These are phyloP conservation scores for Nothura maculosa DNA, from an alignment of 2,797 vertebrate species.

Conservation along the genomic window DNA sequence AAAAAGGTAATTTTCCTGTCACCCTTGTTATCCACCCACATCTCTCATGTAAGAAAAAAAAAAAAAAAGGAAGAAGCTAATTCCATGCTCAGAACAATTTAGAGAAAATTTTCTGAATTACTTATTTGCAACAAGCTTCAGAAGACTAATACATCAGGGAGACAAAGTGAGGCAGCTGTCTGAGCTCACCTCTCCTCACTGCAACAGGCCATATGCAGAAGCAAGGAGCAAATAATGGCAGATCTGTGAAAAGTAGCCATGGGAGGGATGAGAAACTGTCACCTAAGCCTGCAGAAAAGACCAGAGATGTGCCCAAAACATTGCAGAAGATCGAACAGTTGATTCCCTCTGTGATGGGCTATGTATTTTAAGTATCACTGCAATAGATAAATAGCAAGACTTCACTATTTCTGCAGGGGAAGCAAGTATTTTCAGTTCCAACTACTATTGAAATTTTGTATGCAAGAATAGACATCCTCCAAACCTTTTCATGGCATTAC, in stretches of 20 bases:
- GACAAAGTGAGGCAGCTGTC: rapidly evolving
- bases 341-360: background rate
- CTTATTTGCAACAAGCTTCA: background rate
- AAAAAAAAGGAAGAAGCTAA: conserved; percentile 8
- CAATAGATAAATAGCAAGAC: background rate
- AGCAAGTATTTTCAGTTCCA: background rate
- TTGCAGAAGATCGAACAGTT: background rate
- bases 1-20: conserved; percentile 56
- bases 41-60: background rate
- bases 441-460: background rate
- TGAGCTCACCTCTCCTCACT: background rate
- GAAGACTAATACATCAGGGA: background rate
- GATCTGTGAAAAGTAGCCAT: background rate
- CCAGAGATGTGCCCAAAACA: background rate
- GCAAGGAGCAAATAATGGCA: background rate
- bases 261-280: background rate
- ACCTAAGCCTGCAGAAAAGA: background rate
- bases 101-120: conserved; percentile 11
- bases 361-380: background rate
- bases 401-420: background rate
- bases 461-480: background rate
- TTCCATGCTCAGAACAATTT: background rate
- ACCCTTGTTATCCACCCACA: conserved; percentile 14
- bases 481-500: background rate
- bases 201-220: background rate